Base-by-base conservation (phyloP, 2,113 vertebrate genomes). In the Hemiprocne comata region DNA sequence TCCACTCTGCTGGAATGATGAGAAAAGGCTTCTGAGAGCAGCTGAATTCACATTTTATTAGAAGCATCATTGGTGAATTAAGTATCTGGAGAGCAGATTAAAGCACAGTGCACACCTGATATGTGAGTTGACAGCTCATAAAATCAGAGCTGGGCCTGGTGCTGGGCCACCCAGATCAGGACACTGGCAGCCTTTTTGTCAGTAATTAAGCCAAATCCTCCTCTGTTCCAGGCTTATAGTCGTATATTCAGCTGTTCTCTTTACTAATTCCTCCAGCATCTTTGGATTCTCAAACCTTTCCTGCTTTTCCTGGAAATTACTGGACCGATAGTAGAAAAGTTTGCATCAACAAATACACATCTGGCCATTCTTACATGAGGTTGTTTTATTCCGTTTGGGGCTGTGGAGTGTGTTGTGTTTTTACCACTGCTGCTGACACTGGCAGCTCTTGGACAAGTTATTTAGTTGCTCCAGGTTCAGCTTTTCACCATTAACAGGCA, bases 1-100 rank as follows among this genome's bases (percentile, higher is more conserved):
- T 85, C 91, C 5, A 25, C 46, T 90, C 77, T 76, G 76, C 67
- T 72, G 82, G 69, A 87, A 61, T 84, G 94, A 82, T 89, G 95
- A 96, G 90, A 75, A 83, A 67, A 89, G 76, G 78, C 85, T 95
- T 89, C 73, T 9, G 65, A 91, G 78, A 94, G 92, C 69, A 76
- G 72, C 90, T 13, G 86, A 89, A 85, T 87, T 96, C 85, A 36
- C 83, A 95, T 87, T 77, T 93, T 93, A 90, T 97, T 94, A 72
- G 93, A 57, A 67, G 83, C 83, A 44, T 81, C 91, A 84, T 94
- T 19, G 2, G 10, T 89, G 89, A 83, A 85, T 92, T 90, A 89
- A 87, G 77, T 64, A 58, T 26, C 71, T 93, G 76, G 77, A 93
- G 90, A 91, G 2, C 29, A 87, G 90, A 91, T 88, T 79, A 88